Evolutionary conservation across 2,797 vertebrate genomes (phyloP).

Genomic region (Clarias platycephalus): DNA sequence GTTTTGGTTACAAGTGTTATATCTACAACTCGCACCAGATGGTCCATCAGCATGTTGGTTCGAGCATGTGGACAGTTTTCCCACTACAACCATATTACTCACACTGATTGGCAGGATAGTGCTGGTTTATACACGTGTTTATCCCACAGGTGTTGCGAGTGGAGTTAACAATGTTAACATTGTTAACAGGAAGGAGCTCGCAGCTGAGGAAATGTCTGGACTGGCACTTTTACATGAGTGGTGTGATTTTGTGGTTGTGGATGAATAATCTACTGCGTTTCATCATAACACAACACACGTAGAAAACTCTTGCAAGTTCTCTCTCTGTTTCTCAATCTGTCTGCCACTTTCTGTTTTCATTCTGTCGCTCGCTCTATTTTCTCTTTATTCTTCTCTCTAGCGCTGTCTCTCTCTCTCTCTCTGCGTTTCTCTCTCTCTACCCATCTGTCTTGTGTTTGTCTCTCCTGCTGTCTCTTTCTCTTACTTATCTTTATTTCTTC

Average conservation of each 20-base stretch:
- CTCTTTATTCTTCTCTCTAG: not conserved
- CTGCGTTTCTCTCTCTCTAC: not conserved
- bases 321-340: not conserved
- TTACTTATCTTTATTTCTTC: not conserved
- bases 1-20: not conserved
- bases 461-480: not conserved
- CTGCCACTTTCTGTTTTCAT: not conserved
- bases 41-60: slow-evolving; percentile 1
- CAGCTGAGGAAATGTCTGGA: slow-evolving; percentile 63
- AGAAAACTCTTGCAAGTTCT: not conserved
- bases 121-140: not conserved
- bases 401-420: not conserved
- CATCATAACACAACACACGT: slow-evolving; percentile 21
- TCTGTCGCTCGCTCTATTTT: not conserved
- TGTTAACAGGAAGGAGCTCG: slow-evolving; percentile 40
- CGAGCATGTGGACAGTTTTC: not conserved
- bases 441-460: not conserved
- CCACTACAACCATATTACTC: not conserved
- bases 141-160: slow-evolving; percentile 10
- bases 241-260: slow-evolving; percentile 60
- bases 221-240: slow-evolving; percentile 69
- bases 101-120: not conserved
- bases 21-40: slow-evolving; percentile 6
- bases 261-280: slow-evolving; percentile 61
- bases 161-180: slow-evolving; percentile 42